Conservation (phyloP, 2,797 vertebrate genomes). For the Chiloscyllium punctatum region DNA sequence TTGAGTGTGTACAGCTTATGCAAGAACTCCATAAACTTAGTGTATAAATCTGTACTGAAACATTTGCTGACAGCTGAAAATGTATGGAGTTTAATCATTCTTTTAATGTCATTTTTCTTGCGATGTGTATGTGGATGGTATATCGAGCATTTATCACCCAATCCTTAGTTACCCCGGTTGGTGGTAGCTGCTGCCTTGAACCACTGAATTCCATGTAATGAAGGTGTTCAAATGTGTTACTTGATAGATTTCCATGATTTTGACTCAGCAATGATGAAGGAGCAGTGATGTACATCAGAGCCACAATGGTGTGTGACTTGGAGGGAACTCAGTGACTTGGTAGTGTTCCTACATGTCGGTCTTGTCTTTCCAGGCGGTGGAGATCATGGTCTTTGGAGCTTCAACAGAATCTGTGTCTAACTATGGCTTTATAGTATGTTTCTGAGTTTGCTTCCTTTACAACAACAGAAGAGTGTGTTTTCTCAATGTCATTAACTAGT, state of each 20-base stretch:
- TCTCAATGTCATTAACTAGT: not conserved
- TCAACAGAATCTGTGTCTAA: not conserved
- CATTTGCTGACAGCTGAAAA: not conserved
- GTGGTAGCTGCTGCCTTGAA: not conserved
- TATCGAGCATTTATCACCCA: not conserved
- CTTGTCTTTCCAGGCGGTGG: not conserved
- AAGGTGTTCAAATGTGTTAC: not conserved
- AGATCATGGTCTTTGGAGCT: not conserved
- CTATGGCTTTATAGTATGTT: not conserved
- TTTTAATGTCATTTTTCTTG: not conserved
- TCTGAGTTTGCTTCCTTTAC: not conserved
- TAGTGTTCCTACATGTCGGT: not conserved
- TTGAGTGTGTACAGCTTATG: not conserved
- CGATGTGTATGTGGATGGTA: not conserved
- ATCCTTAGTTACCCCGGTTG: not conserved
- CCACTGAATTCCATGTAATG: not conserved
- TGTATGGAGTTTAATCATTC: not conserved
- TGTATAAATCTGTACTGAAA: not conserved
- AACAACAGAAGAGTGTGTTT: not conserved
- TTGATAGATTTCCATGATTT: not conserved
- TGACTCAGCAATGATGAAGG: not conserved
- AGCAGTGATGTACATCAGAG: not conserved
- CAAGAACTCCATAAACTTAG: not conserved
- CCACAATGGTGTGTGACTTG: not conserved
- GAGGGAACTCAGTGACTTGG: not conserved